Evolutionary conservation across 2,797 vertebrate genomes (phyloP), one percentile per base, ranked within the genome.

Genomic region (Eulemur rubriventer): DNA sequence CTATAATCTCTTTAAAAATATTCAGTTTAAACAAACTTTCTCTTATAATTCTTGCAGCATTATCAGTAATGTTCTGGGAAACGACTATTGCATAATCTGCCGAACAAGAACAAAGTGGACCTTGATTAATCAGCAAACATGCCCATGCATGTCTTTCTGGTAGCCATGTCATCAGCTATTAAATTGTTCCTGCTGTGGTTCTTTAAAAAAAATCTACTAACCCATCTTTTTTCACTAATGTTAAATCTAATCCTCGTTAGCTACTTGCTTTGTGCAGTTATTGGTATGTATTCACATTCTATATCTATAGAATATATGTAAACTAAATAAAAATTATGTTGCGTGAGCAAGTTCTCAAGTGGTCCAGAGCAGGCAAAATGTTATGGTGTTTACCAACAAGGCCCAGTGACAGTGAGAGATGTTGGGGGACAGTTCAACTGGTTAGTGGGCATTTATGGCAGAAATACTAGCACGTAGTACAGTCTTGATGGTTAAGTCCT

Each of bases 101-200:
- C 90, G 46, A 59, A 70, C 7, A 69, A 84, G 0, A 97, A 97
- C 95, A 95, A 96, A 96, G 38, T 22, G 76, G 95, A 96, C 1
- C 20, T 13, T 26, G 5, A 63, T 16, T 87, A 55, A 91, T 38
- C 89, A 86, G 85, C 82, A 95, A 97, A 94, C 98, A 97, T 97
- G 98, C 81, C 98, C 48, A 43, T 93, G 95, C 98, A 96, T 17
- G 98, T 79, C 95, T 89, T 91, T 82, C 84, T 88, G 85, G 85
- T 79, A 48, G 61, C 96, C 59, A 83, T 33, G 97, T 67, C 63
- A 73, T 35, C 87, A 65, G 82, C 95, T 65, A 14, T 65, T 12
- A n/a, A 65, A 69, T 46, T 13, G 10, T 26, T 92, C 69, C 70
- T 80, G n/a, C 43, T 57, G 73, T 14, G 76, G 5, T 59, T n/a